Base-by-base conservation (phyloP, 2,797 vertebrate species). In the Cyprinella venusta region DNA sequence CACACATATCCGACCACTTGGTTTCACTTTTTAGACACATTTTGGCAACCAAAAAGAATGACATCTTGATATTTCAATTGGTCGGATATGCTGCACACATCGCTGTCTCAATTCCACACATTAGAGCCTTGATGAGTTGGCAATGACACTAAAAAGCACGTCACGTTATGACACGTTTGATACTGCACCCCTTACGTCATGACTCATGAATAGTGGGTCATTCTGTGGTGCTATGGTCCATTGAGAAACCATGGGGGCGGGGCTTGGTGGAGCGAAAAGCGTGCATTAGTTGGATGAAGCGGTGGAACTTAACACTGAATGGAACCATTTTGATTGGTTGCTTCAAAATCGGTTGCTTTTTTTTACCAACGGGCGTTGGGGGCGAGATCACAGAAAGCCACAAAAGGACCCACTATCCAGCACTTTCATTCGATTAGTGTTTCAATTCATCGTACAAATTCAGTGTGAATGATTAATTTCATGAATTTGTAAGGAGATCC, bases 381-480 rank as follows among this genome's bases (percentile, higher is more conserved):
- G 85, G 88, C 87, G 89, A 93, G 91, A 94, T 96, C 92, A 96
- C 94, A 95, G 95, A 96, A 98, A 99, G 97, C 97, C 98, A 96
- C 97, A 98, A 99, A 99, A 99, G 95, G 98, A 99, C 98, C 98
- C 98, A 98, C 98, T 98, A 98, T 98, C 97, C 97, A 97, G 94
- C 91, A 84, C 56, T 50, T 69, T 86, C 67, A 85, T 83, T 69
- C 86, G 89, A 84, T 82, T 88, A 90, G 81, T 83, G 52, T 91
- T 90, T 87, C 33, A 82, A 94, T 92, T 89, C 90, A 87, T 67
- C 26, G 72, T 48, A 76, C 76, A 82, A 82, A 85, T 82, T 87
- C 68, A 82, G 64, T 38, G 67, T 63, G 33, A 88, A 85, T 92
- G 88, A 94, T 92, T 90, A 87, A 82, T 77, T 85, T 82, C 77